These are phyloP conservation scores for Hypsibius dujardini DNA, from an alignment of 1,140 invertebrate genomes.

Conservation along the genomic window DNA sequence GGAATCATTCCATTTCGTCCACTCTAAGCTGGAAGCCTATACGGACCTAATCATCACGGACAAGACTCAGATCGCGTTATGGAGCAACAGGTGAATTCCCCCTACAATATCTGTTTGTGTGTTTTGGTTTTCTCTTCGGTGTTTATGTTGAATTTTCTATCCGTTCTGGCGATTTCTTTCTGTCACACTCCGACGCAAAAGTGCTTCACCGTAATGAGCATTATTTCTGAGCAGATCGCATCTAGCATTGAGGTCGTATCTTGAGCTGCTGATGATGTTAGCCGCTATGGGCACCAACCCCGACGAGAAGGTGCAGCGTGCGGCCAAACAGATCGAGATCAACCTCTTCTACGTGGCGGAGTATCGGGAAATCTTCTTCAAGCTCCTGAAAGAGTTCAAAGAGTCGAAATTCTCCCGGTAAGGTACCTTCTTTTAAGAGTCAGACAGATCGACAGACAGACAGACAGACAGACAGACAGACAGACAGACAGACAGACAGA, in stretches of 20 bases:
- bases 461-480: no score
- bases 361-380: constrained; percentile 71
- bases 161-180: not conserved
- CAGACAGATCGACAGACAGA: no score
- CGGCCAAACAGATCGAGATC: constrained; percentile 32
- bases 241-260: constrained; percentile 22
- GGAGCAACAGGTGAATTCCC: constrained; percentile 47
- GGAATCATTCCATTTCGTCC: constrained; percentile 73
- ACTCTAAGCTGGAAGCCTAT: constrained; percentile 72
- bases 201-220: constrained; percentile 14
- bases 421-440: constrained; percentile 22
- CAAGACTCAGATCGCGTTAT: constrained; percentile 61
- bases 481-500: no score
- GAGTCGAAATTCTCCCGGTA: constrained; percentile 67
- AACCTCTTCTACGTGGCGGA: constrained; percentile 84
- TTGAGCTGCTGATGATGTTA: constrained; percentile 48
- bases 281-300: constrained; percentile 54
- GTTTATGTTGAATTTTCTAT: constrained; percentile 35
- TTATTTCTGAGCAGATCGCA: constrained; percentile 22
- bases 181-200: not conserved
- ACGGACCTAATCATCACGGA: constrained; percentile 67
- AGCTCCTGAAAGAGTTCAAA: constrained; percentile 59
- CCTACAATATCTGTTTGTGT: constrained; percentile 42
- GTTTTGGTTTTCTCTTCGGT: constrained; percentile 42
- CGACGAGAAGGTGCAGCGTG: constrained; percentile 42